Conservation (phyloP, 2,888 invertebrate genomes). For the Trissolcus brochymenae region DNA sequence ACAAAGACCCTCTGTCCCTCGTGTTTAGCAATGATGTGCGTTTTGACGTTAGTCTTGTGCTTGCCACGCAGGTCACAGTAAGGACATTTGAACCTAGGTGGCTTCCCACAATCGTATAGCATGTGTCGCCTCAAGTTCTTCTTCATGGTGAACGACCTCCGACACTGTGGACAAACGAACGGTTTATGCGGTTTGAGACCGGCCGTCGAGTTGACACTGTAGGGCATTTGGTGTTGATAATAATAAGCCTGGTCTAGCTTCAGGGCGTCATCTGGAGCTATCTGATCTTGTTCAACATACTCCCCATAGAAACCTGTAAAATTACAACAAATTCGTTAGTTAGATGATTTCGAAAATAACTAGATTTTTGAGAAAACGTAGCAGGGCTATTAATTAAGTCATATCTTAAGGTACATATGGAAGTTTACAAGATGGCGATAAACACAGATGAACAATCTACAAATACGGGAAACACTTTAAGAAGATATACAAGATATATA, state of each 20-base stretch:
- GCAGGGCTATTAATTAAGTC: background rate
- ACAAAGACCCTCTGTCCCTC: slow-evolving; percentile 53
- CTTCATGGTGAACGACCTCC: slow-evolving; percentile 60
- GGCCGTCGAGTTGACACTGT: slow-evolving; percentile 27
- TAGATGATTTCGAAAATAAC: background rate
- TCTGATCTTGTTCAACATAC: slow-evolving; percentile 15
- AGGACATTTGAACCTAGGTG: slow-evolving; percentile 61
- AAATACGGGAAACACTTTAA: too few relatives aligned
- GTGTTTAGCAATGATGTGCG: slow-evolving; percentile 57
- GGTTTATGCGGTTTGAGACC: slow-evolving; percentile 41
- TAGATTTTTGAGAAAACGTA: background rate
- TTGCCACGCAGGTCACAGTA: slow-evolving; percentile 68
- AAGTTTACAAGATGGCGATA: background rate
- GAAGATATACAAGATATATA: too few relatives aligned
- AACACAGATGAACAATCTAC: slow-evolving; percentile 3
- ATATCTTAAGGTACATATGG: background rate
- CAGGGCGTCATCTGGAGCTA: too few relatives aligned
- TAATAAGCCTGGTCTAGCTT: slow-evolving; percentile 30
- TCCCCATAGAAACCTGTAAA: slow-evolving; percentile 54
- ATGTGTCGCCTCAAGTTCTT: slow-evolving; percentile 61
- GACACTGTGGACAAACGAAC: slow-evolving; percentile 61
- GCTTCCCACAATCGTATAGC: slow-evolving; percentile 57
- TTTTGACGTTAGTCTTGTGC: slow-evolving; percentile 57
- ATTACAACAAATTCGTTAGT: slow-evolving; percentile 45
- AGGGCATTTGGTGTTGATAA: slow-evolving; percentile 35